Percentiles rank a stretch among this genome's conserved stretches.
These are phyloP conservation scores for Piprites chloris DNA, from an alignment of 2,113 vertebrate genomes.

Conservation along the genomic window DNA sequence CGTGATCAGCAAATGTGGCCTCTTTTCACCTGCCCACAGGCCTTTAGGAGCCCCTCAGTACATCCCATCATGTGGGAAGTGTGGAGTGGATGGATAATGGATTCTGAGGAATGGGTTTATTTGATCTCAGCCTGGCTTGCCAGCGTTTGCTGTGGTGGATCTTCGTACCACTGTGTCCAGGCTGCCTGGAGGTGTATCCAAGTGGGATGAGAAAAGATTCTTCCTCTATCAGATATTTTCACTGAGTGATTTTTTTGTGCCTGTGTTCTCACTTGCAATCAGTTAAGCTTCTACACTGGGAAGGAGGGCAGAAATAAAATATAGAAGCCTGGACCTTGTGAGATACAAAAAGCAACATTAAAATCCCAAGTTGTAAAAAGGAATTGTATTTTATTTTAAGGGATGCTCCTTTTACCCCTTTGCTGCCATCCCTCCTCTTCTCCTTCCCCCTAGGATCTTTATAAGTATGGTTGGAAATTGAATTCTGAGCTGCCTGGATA, in stretches of 20 bases:
- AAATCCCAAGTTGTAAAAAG: not conserved
- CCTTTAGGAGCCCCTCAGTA: not conserved
- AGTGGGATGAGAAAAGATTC: not conserved
- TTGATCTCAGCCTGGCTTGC: not conserved
- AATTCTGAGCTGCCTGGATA: not conserved
- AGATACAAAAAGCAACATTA: not conserved
- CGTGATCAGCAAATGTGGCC: not conserved
- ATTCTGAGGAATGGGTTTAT: not conserved
- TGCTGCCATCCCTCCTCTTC: not conserved
- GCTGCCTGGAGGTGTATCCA: not conserved
- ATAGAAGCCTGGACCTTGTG: not conserved
- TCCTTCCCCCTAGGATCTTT: not conserved
- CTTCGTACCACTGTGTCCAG: not conserved
- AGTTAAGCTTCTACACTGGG: not conserved
- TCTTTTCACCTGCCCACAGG: too few species aligned
- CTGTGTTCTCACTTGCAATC: not conserved
- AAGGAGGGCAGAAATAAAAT: not conserved
- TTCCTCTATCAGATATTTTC: not conserved
- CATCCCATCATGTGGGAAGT: accelerated
- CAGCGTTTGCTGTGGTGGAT: not conserved
- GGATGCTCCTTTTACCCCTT: not conserved
- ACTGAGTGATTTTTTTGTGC: not conserved
- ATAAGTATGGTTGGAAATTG: not conserved
- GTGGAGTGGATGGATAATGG: accelerated
- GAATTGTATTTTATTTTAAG: not conserved